Conservation (phyloP, 2,113 vertebrate genomes). For the Neodontobutis hainanensis region DNA sequence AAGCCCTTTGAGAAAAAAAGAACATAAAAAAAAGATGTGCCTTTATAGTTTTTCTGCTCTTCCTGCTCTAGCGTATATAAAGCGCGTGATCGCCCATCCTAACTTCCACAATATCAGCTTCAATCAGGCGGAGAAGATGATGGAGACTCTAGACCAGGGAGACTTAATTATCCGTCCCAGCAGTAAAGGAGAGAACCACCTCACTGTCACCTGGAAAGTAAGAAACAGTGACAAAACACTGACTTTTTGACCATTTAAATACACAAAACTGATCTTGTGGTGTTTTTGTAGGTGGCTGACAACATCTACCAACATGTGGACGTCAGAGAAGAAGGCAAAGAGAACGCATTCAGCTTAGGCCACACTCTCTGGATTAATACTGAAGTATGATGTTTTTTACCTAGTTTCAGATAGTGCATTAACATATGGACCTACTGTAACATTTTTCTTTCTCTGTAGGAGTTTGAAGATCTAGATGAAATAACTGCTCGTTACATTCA, state of each 20-base stretch:
- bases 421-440: background rate
- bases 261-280: background rate
- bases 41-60: background rate
- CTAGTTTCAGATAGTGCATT: background rate
- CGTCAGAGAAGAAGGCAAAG: conserved; percentile 95
- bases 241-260: background rate
- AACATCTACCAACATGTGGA: conserved; percentile 97
- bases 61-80: conserved; percentile 87
- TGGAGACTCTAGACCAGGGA: conserved; percentile 98
- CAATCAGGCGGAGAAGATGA: conserved; percentile 99
- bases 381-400: conserved; percentile 79
- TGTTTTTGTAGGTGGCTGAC: conserved; percentile 82
- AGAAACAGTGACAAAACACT: background rate
- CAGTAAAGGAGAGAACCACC: conserved; percentile 97
- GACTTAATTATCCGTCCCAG: conserved; percentile 97
- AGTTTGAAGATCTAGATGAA: conserved; percentile 98
- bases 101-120: conserved; percentile 99
- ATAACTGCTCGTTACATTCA: conserved; percentile 97
- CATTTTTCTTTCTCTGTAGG: conserved; percentile 71
- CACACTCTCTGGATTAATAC: conserved; percentile 96
- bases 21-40: background rate
- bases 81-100: conserved; percentile 96
- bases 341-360: conserved; percentile 98
- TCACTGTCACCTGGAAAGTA: conserved; percentile 97
- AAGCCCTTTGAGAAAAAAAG: background rate